Base-by-base conservation (phyloP, 2,888 invertebrate species). In the Plemyria rubiginata region DNA sequence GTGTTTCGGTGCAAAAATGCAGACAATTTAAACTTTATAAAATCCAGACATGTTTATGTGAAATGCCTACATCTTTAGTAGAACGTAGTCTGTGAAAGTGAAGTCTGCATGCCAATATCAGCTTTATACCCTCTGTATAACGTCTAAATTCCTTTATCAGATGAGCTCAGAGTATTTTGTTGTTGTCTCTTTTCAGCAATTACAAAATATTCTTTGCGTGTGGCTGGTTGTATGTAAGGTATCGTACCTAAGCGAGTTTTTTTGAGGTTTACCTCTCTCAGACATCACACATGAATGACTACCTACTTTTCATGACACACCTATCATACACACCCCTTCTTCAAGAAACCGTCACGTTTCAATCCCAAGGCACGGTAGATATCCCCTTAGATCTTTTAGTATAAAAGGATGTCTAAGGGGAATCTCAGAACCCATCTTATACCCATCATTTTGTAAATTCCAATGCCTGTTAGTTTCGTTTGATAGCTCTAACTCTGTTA, bases 191-290 rank as follows among this genome's bases (percentile, higher is more conserved):
- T 95, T 95, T 94, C 95, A 95, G 95, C 94, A 95, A 95, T 94
- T 95, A 94, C 95, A 95, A 95, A 95, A 95, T 96, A 95, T 96
- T 95, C 95, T 96, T 96, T 95, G 96, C 95, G 94, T 96, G 96
- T 95, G 96, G 96, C 94, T 96, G 96, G 96, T 95, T 96, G 92
- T 96, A 95, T 94, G 95, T 95, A 94, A 96, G 96, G 96, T 96
- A 96, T 94, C 93, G 94, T 93, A 93, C 92, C 86, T 82, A 81
- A 77, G 78, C 61, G 57, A 65, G 70, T 62, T 66, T 76, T 85
- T 82, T 82, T 85, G 82, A 84, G 80, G 84, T 87, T 85, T 62
- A 65, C 88, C 87, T 83, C 85, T 86, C 60, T 38, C 6, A 68
- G 74, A 79, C 87, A 87, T 88, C 86, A 84, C 78, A 87, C 82